Evolutionary conservation across 2,797 vertebrate genomes (phyloP).

Genomic region (Hypotaenidia okinawae): DNA sequence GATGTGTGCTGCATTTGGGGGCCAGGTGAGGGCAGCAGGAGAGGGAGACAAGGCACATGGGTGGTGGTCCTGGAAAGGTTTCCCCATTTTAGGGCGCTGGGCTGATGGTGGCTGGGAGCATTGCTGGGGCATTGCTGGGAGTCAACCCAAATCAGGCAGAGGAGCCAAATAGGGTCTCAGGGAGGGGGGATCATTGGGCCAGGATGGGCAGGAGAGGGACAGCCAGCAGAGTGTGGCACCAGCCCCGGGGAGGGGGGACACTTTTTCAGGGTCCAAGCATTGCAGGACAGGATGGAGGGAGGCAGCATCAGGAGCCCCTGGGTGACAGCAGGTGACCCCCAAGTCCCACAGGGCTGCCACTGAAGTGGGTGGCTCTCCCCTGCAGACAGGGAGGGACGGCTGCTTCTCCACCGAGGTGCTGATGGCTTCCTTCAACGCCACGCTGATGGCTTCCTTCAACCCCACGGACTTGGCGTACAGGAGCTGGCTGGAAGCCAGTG

Average conservation of each 20-base stretch:
- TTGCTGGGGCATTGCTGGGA: rapidly evolving
- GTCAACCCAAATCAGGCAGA: neutral
- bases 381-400: neutral
- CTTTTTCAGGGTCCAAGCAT: neutral
- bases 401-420: constrained; percentile 4
- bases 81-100: neutral
- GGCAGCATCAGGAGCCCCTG: neutral
- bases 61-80: neutral
- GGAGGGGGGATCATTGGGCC: neutral
- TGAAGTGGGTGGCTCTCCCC: rapidly evolving
- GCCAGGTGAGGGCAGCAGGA: constrained; percentile 11
- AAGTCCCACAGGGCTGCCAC: neutral
- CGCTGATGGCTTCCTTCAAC: rapidly evolving
- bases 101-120: neutral
- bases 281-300: neutral
- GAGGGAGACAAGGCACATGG: too few relatives aligned
- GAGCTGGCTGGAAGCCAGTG: rapidly evolving
- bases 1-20: neutral
- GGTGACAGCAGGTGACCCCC: neutral
- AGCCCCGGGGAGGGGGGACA: too few relatives aligned
- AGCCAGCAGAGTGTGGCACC: neutral
- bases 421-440: too few relatives aligned
- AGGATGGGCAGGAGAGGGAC: neutral
- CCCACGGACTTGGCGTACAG: rapidly evolving
- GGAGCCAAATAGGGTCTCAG: neutral